A percentile compares a stretch with the other conserved stretches of the same genome.
phyloP scores from a whole-genome alignment of 2,888 invertebrate species.

The Clivina fossor region DNA sequence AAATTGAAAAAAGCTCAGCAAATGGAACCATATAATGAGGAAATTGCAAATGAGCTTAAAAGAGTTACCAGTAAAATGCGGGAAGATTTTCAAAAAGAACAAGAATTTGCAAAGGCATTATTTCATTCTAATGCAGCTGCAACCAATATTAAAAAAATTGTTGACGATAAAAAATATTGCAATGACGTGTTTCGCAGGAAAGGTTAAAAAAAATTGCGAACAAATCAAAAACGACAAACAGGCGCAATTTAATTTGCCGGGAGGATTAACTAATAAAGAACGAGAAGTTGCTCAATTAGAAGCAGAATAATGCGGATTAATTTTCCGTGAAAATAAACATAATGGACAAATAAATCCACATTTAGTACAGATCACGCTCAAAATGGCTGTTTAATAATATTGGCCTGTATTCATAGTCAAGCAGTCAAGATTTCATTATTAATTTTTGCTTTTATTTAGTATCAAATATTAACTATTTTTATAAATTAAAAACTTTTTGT shows the following conservation, averaged over 20 bases:
- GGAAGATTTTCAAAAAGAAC: conserved; percentile 45
- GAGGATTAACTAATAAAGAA: conserved; percentile 54
- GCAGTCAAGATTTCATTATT: too few species aligned
- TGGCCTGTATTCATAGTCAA: too few species aligned
- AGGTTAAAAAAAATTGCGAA: conserved; percentile 55
- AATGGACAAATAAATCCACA: too few species aligned
- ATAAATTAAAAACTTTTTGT: too few species aligned
- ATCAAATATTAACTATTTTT: too few species aligned
- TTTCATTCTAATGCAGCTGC: conserved; percentile 40
- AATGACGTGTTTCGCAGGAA: conserved; percentile 47
- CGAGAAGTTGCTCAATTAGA: conserved; percentile 54
- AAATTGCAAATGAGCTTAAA: conserved; percentile 60
- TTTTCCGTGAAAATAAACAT: conserved; percentile 52
- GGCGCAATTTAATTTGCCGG: conserved; percentile 56
- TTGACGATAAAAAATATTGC: conserved; percentile 47
- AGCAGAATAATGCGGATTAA: conserved; percentile 56
- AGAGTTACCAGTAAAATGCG: conserved; percentile 51
- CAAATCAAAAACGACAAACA: conserved; percentile 56
- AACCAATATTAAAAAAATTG: conserved; percentile 34
- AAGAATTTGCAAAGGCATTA: conserved; percentile 47
- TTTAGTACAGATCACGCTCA: too few species aligned
- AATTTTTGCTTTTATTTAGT: too few species aligned
- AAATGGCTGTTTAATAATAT: too few species aligned
- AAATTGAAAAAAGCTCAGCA: conserved; percentile 58
- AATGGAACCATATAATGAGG: conserved; percentile 58